Conservation (phyloP, 2,113 vertebrate species). For the Pseudolaguvia tuberculata region DNA sequence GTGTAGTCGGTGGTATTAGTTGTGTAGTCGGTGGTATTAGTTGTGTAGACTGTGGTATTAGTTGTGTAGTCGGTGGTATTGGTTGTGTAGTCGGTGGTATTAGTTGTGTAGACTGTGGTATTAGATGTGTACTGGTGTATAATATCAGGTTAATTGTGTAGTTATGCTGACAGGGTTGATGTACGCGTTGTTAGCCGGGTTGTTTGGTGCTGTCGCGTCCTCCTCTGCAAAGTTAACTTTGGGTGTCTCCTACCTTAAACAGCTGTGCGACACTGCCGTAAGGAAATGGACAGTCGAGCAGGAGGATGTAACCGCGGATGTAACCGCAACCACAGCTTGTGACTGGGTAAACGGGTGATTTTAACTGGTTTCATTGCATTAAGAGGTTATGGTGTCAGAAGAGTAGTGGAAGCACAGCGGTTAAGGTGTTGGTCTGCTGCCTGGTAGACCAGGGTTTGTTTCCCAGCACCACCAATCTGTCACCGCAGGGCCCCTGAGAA, state of each 20-base stretch:
- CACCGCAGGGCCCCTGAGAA: no score
- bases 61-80: background rate
- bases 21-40: background rate
- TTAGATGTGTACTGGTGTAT: background rate
- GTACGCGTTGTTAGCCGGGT: conserved; percentile 70
- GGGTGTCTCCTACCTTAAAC: conserved; percentile 60
- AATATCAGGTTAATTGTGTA: background rate
- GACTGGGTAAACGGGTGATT: conserved; percentile 64
- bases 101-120: no score
- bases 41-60: background rate
- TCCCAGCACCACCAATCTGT: no score
- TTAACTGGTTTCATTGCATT: background rate
- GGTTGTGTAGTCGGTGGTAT: background rate
- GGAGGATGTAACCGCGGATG: conserved; percentile 9
- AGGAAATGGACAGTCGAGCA: conserved; percentile 39
- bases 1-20: background rate
- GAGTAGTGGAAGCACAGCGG: no score
- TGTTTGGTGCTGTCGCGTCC: conserved; percentile 73
- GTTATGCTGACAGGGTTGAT: conserved; percentile 56
- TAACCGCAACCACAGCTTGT: conserved; percentile 51
- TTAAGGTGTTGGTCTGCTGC: no score
- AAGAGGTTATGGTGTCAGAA: background rate
- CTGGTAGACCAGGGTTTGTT: no score
- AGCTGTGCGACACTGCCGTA: conserved; percentile 56
- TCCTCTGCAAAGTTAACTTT: conserved; percentile 79